These are phyloP conservation scores for Picathartes gymnocephalus DNA, from an alignment of 2,113 vertebrate genomes.

Conservation along the genomic window DNA sequence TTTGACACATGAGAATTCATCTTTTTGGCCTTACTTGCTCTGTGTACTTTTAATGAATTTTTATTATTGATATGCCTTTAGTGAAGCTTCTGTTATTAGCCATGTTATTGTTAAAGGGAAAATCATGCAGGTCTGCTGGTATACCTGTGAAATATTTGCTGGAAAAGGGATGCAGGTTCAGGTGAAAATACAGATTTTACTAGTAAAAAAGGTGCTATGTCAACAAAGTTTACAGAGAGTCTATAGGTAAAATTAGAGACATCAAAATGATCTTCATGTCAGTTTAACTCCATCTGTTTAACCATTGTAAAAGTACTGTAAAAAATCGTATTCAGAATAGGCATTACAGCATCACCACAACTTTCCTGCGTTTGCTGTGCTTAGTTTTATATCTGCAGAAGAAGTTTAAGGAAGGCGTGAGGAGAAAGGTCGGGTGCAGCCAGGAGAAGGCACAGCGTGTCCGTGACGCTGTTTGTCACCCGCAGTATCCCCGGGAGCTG, in stretches of 20 bases:
- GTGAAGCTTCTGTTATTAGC: neutral
- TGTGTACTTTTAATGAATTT: neutral
- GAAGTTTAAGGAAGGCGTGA: rapidly evolving
- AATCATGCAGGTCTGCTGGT: neutral
- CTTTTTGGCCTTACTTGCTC: neutral
- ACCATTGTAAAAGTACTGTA: neutral
- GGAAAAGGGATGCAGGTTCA: neutral
- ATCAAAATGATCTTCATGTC: neutral
- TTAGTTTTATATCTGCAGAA: neutral
- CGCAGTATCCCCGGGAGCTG: neutral
- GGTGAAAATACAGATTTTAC: neutral
- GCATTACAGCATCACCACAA: neutral
- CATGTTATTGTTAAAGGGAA: neutral
- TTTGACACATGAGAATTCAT: neutral
- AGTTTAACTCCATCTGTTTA: neutral
- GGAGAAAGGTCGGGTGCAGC: neutral
- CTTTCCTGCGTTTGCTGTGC: neutral
- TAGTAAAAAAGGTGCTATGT: neutral
- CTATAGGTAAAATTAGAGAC: neutral
- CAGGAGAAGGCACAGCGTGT: neutral
- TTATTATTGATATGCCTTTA: neutral
- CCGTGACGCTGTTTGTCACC: rapidly evolving
- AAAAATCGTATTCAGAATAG: rapidly evolving
- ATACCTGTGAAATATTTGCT: neutral
- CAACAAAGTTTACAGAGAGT: neutral